phyloP scores from a whole-genome alignment of 2,113 vertebrate genomes.

The Mohoua ochrocephala region DNA sequence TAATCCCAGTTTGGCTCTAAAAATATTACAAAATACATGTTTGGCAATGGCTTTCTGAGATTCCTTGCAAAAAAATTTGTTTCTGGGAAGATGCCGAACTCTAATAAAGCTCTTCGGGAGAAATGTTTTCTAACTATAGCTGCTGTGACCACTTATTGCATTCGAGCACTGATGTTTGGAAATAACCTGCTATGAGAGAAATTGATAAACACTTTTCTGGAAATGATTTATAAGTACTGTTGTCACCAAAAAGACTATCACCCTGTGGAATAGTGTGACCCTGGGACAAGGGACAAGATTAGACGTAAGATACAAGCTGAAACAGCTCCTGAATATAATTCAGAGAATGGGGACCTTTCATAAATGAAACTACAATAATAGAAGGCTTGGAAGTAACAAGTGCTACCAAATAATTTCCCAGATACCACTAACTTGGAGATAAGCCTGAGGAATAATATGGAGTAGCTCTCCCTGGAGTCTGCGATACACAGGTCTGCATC shows the following conservation, averaged over 20 bases:
- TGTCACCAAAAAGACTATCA: background rate
- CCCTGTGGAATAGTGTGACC: rapidly evolving
- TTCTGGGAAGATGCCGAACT: background rate
- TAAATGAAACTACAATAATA: background rate
- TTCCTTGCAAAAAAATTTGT: background rate
- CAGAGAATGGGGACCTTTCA: background rate
- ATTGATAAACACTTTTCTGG: background rate
- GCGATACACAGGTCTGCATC: background rate
- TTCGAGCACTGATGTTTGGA: background rate
- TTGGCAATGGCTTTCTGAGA: conserved; percentile 2
- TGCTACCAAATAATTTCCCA: background rate
- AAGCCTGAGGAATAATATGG: background rate
- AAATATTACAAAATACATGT: conserved; percentile 30
- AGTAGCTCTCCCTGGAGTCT: background rate
- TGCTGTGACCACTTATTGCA: background rate
- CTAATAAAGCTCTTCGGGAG: background rate
- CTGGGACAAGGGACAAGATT: background rate
- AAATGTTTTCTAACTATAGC: background rate
- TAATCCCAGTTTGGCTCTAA: conserved; percentile 10
- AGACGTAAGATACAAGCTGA: background rate
- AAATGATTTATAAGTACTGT: background rate
- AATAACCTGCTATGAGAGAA: background rate
- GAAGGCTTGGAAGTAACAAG: background rate
- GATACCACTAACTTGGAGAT: background rate
- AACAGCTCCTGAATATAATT: background rate